Conservation (phyloP, 2,888 invertebrate species). For the Tridacna gigas region DNA sequence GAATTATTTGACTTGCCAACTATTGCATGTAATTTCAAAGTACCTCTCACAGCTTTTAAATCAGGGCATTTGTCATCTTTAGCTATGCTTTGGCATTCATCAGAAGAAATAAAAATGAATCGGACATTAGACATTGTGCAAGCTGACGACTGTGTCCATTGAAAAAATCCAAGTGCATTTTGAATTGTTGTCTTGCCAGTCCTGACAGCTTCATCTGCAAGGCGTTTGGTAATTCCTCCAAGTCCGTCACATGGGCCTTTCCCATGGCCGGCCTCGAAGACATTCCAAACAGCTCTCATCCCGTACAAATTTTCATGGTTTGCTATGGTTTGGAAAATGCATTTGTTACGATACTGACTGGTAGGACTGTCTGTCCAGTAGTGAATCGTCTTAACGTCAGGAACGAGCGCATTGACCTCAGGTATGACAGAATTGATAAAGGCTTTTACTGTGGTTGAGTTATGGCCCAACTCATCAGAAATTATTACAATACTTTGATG, state of each 20-base stretch:
- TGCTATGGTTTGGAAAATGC: no score
- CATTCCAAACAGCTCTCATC: no score
- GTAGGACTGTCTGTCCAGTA: slow-evolving; percentile 48
- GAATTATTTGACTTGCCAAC: slow-evolving; percentile 2
- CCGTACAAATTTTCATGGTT: no score
- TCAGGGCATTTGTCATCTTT: background rate
- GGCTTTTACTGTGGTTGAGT: slow-evolving; percentile 13
- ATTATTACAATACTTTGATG: slow-evolving; percentile 32
- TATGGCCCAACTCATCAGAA: no score
- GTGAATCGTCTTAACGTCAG: slow-evolving; percentile 22
- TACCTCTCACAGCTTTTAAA: slow-evolving; percentile 13
- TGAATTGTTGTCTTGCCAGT: slow-evolving; percentile 16
- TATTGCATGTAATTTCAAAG: slow-evolving; percentile 26
- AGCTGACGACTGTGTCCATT: slow-evolving; percentile 12
- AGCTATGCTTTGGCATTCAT: background rate
- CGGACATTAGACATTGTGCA: slow-evolving; percentile 9
- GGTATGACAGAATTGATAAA: slow-evolving; percentile 29
- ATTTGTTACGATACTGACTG: slow-evolving; percentile 39
- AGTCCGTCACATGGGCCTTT: no score
- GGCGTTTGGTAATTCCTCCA: no score
- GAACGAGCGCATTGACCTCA: slow-evolving; percentile 8
- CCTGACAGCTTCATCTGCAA: slow-evolving; percentile 24
- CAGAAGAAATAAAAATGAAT: slow-evolving; percentile 15
- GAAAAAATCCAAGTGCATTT: slow-evolving; percentile 11
- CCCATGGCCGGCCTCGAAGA: no score